Conservation (phyloP, 2,113 vertebrate genomes). For the Stercorarius parasiticus region DNA sequence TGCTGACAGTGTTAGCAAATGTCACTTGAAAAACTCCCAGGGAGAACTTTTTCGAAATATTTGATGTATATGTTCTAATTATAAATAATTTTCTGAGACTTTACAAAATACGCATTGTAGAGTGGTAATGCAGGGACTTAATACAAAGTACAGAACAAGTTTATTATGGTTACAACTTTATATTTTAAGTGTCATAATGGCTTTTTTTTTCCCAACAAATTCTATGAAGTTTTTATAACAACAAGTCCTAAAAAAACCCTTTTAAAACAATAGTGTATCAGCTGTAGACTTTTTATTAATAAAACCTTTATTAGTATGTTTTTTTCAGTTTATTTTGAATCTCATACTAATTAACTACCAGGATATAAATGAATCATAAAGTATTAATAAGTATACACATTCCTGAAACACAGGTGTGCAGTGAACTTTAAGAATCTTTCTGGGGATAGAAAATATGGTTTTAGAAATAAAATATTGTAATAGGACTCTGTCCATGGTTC, state of each 20-base stretch:
- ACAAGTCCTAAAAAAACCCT: accelerated
- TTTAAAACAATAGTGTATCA: background rate
- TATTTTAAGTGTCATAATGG: background rate
- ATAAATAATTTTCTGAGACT: background rate
- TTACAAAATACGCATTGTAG: background rate
- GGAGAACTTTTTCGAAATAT: background rate
- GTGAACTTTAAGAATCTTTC: background rate
- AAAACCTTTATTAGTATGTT: accelerated
- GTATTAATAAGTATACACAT: background rate
- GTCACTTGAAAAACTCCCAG: background rate
- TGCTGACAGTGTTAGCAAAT: accelerated
- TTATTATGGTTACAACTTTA: background rate
- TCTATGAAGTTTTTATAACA: background rate
- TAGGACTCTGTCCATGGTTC: accelerated
- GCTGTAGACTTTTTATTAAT: background rate
- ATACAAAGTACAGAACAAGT: background rate
- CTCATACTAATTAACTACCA: background rate
- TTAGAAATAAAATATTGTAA: background rate
- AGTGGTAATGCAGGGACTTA: accelerated
- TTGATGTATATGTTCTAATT: too few species aligned
- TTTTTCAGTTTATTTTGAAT: background rate
- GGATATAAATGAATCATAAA: background rate
- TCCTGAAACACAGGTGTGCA: background rate
- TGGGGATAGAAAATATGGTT: accelerated
- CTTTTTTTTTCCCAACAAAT: background rate